Evolutionary conservation across 2,888 invertebrate genomes (phyloP).

Genomic region (Uropetala carovei): DNA sequence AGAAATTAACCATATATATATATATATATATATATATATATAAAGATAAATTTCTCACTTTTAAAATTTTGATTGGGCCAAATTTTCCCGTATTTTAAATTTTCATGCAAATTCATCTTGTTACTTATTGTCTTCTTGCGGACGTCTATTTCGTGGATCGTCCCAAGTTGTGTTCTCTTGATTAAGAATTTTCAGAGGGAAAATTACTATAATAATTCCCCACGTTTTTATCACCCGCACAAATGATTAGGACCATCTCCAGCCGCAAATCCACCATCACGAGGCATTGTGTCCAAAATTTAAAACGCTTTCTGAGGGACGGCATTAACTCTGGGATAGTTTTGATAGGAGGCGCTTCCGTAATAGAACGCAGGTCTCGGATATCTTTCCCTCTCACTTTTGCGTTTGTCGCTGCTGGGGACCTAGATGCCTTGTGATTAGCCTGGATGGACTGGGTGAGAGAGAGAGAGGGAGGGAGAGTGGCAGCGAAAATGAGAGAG

Average conservation of each 20-base stretch:
- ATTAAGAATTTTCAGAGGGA: too few species aligned
- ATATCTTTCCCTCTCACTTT: neutral
- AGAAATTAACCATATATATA: too few species aligned
- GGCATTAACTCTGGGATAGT: neutral
- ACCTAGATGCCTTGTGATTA: conserved; percentile 33
- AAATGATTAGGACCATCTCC: neutral
- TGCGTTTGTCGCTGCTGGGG: neutral
- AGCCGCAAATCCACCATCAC: neutral
- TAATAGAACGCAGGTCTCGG: neutral
- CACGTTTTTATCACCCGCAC: neutral
- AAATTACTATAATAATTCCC: neutral
- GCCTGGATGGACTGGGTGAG: neutral
- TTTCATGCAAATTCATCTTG: too few species aligned
- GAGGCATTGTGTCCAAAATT: neutral
- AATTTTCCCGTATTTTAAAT: neutral
- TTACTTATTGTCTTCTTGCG: too few species aligned
- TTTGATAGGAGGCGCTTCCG: neutral
- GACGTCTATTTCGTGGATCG: too few species aligned
- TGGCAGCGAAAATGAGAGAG: neutral
- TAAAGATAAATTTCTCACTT: neutral
- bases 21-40: too few species aligned
- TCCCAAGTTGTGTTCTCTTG: too few species aligned
- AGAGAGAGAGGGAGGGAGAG: neutral
- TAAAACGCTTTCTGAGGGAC: neutral
- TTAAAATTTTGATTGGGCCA: neutral